Evolutionary conservation across 2,888 invertebrate species (phyloP).

Genomic region (Lycocerus yunnanus): DNA sequence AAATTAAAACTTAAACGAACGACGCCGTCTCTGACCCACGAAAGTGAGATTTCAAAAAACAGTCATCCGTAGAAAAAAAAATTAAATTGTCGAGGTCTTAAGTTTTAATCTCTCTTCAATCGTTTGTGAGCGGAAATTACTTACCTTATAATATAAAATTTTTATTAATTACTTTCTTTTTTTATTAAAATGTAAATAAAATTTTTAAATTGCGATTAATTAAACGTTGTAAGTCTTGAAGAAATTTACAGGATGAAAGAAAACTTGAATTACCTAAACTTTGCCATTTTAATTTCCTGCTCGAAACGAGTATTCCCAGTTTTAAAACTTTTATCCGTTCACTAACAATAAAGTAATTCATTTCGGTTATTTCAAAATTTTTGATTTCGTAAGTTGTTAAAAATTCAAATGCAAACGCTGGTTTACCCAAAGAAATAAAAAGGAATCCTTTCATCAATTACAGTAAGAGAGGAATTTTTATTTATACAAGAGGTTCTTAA

Average conservation of each 20-base stretch:
- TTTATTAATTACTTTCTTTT: background rate
- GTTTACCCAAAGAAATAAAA: background rate
- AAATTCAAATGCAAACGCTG: background rate
- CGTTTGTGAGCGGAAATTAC: background rate
- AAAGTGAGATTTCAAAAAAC: too few relatives aligned
- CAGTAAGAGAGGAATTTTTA: background rate
- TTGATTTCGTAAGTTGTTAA: background rate
- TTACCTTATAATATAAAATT: background rate
- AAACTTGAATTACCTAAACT: background rate
- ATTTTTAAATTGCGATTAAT: background rate
- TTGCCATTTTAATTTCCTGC: background rate
- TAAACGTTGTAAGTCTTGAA: background rate
- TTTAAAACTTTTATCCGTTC: background rate
- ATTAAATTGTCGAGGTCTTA: background rate
- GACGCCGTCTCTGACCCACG: too few relatives aligned
- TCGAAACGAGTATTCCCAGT: background rate
- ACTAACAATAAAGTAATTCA: background rate
- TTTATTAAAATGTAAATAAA: background rate
- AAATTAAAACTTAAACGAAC: too few relatives aligned
- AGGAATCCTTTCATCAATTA: background rate
- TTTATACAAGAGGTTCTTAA: constrained; percentile 8
- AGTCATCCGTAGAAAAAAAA: background rate
- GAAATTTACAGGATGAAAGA: background rate
- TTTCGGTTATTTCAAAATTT: background rate
- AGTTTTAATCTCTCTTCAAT: background rate